Evolutionary conservation across 2,113 vertebrate species (phyloP).

Genomic region (Siphamia tubifer): DNA sequence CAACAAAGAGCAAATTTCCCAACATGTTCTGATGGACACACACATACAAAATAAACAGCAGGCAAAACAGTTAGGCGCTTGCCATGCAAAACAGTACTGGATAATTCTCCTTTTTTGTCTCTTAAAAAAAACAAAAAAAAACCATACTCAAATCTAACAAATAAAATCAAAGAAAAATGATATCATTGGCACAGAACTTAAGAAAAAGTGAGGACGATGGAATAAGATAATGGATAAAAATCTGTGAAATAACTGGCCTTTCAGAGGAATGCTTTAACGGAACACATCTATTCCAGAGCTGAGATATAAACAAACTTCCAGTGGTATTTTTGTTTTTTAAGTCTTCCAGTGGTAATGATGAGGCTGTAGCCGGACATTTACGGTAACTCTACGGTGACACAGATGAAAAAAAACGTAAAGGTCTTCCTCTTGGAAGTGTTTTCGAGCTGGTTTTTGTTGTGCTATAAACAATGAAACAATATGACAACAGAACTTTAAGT

Average conservation of each 20-base stretch:
- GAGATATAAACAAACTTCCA: neutral
- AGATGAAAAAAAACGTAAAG: neutral
- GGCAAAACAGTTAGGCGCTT: constrained; percentile 13
- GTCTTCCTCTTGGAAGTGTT: neutral
- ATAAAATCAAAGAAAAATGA: constrained; percentile 5
- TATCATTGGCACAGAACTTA: constrained; percentile 56
- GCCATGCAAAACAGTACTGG: constrained; percentile 28
- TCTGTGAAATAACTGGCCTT: constrained; percentile 10
- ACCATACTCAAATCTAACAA: neutral
- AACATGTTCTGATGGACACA: constrained; percentile 28
- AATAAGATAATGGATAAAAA: neutral
- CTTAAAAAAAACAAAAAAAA: neutral
- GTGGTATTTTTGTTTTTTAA: neutral
- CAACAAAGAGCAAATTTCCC: constrained; percentile 17
- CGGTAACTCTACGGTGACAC: neutral
- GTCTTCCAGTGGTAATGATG: neutral
- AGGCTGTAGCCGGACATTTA: neutral
- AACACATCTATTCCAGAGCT: constrained; percentile 2
- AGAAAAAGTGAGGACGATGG: constrained; percentile 22
- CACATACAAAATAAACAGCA: constrained; percentile 37
- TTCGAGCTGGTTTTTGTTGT: neutral
- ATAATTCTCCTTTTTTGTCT: constrained; percentile 9
- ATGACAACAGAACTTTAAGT: neutral
- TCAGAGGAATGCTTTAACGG: neutral
- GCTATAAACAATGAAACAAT: neutral